Base-by-base conservation (phyloP, 2,888 invertebrate species). In the Lissocephala sabroskyi region DNA sequence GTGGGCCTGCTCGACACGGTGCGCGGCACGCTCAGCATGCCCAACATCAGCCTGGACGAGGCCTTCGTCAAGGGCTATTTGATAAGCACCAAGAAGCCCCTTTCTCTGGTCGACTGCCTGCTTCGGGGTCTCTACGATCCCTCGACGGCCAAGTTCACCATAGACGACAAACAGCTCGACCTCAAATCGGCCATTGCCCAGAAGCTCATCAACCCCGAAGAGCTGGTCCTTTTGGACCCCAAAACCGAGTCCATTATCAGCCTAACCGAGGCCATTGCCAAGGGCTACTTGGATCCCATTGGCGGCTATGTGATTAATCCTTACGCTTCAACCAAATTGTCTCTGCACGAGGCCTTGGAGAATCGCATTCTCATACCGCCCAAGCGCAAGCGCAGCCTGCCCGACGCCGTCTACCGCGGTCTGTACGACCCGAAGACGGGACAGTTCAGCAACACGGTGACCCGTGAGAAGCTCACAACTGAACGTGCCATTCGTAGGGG, bases 341-440 rank as follows among this genome's bases (percentile, higher is more conserved):
- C 92, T 23, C 86, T 97, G 5, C 90, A 89, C 30, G 95, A 96
- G 79, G 96, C 97, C 2, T 88, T 94, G 23, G 93, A 94, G 65
- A 89, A 92, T 45, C 94, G 95, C 18, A 86, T 95, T 23, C 89
- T 95, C 42, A 88, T 95, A 4, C 92, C 94, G 6, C 91, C 93
- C 32, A 93, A 94, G 80, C 90, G 91, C 44, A 93, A 92, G 82
- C 90, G 94, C 58, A 93, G 93, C 52, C 86, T 96, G 19, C 93
- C 94, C 0, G 95, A 95, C 85, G 96, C 96, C 1, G 91, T 96
- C n/a, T 92, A 92, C 75, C 92, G 93, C 84, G 95, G 95, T n/a
- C 89, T 93, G 57, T 96, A 95, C 78, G 94, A 97, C 86, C 91
- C 93, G 0, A 88, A 89, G 67, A 91, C 92, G 28, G 95, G 96